Conservation (phyloP, 2,888 invertebrate species). For the Parnassius apollo region DNA sequence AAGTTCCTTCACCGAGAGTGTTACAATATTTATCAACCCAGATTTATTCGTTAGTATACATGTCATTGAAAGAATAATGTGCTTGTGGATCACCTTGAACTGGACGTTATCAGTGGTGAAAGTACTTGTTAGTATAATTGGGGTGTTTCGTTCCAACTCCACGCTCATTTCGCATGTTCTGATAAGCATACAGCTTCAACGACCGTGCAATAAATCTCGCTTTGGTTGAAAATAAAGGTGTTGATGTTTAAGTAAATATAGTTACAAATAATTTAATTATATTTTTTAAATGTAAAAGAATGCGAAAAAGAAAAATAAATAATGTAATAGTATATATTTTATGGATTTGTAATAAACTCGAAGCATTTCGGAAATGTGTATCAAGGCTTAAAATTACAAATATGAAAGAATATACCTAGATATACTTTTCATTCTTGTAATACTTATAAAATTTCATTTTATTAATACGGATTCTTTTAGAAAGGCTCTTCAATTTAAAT, state of each 20-base stretch:
- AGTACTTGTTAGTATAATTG: slow-evolving; percentile 77
- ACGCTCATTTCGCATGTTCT: slow-evolving; percentile 62
- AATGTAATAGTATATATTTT: too few species aligned
- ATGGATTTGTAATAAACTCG: too few species aligned
- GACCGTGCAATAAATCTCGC: slow-evolving; percentile 16
- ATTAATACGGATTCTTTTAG: too few species aligned
- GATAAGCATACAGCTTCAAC: slow-evolving; percentile 47
- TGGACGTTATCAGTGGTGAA: slow-evolving; percentile 68
- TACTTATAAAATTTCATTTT: too few species aligned
- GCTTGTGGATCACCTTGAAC: slow-evolving; percentile 68
- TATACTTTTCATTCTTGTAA: too few species aligned
- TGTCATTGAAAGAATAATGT: slow-evolving; percentile 43
- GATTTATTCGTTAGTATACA: slow-evolving; percentile 42
- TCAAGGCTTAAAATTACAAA: too few species aligned
- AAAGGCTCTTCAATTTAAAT: too few species aligned
- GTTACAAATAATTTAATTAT: too few species aligned
- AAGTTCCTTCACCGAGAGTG: slow-evolving; percentile 28
- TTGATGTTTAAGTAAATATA: background rate
- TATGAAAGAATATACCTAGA: too few species aligned
- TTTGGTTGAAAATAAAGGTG: background rate
- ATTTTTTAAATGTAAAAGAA: too few species aligned
- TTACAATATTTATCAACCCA: slow-evolving; percentile 42
- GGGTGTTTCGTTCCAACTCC: slow-evolving; percentile 51
- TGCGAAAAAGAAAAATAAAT: too few species aligned
- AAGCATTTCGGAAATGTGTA: too few species aligned